A percentile compares a stretch with the other conserved stretches of the same genome.
Conservation (phyloP, 2,113 vertebrate species). For the Telmatochromis bifrenatus region DNA sequence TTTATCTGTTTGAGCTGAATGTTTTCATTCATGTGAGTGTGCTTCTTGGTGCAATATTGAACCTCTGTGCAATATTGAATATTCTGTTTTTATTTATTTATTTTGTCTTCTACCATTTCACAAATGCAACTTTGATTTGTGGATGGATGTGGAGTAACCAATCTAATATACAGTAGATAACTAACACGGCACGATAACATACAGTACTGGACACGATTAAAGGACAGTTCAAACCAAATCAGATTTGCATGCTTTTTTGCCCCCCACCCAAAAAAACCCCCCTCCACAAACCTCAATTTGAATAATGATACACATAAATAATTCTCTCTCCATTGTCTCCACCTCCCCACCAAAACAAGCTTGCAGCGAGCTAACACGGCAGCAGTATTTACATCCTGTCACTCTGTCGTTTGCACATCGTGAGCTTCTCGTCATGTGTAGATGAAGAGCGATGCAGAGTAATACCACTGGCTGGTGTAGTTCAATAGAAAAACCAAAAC, state of each 20-base stretch:
- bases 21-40: slow-evolving; percentile 30
- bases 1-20: slow-evolving; percentile 29
- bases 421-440: background rate
- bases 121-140: background rate
- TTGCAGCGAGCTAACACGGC: background rate
- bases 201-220: background rate
- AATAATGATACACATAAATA: rapidly evolving
- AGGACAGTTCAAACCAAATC: background rate
- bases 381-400: background rate
- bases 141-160: background rate
- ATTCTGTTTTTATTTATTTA: background rate
- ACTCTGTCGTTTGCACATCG: background rate
- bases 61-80: slow-evolving; percentile 36
- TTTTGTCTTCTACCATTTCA: background rate
- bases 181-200: background rate
- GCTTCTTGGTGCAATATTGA: slow-evolving; percentile 47
- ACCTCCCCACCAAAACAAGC: background rate
- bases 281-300: background rate
- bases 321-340: background rate
- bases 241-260: background rate
- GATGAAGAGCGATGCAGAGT: background rate
- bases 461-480: background rate
- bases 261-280: rapidly evolving
- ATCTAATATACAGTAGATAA: background rate
- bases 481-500: background rate